Evolutionary conservation across 2,113 vertebrate species (phyloP).

Genomic region (Calyptommatus sinebrachiatus): DNA sequence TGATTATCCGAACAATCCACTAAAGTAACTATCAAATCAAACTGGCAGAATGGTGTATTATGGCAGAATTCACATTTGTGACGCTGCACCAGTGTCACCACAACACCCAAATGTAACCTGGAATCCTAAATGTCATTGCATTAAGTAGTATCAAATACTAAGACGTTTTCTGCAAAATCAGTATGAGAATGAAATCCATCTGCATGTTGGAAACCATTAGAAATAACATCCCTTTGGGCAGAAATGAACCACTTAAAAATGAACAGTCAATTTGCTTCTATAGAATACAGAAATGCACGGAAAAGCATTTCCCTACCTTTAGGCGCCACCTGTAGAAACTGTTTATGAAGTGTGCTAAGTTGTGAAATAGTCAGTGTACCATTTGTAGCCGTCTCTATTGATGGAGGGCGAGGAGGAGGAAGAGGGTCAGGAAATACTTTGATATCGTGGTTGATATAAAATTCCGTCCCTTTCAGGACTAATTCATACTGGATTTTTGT

Average conservation of each 20-base stretch:
- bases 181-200: neutral
- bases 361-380: constrained; percentile 76
- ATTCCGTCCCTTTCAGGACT: constrained; percentile 74
- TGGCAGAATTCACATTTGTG: neutral
- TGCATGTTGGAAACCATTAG: neutral
- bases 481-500: constrained; percentile 79
- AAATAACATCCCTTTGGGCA: neutral
- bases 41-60: neutral
- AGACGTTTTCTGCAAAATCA: neutral
- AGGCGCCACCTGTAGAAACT: constrained; percentile 77
- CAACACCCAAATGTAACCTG: neutral
- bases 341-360: constrained; percentile 73
- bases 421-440: constrained; percentile 69
- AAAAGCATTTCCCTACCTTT: constrained; percentile 73
- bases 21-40: too few species aligned
- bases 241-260: neutral
- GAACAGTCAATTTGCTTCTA: neutral
- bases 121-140: neutral
- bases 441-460: constrained; percentile 78
- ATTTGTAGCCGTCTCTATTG: constrained; percentile 65
- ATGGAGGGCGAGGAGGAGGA: constrained; percentile 56
- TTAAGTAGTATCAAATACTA: neutral
- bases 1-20: too few species aligned
- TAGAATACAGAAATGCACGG: neutral
- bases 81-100: too few species aligned